Percentiles rank a stretch among this genome's conserved stretches.
phyloP scores from a whole-genome alignment of 2,888 invertebrate species.

The Protodeltote pygarga region DNA sequence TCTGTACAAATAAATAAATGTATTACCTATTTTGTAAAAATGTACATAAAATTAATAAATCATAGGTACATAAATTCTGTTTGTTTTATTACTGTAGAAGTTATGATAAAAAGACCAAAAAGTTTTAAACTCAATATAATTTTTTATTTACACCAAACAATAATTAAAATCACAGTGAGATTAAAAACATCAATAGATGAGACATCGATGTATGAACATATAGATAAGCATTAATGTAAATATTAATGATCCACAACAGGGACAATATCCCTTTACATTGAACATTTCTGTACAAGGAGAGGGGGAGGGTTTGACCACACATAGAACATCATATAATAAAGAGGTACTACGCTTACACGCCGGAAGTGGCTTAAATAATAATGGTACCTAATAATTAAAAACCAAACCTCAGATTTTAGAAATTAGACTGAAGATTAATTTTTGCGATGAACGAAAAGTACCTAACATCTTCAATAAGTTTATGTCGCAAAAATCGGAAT shows the following conservation, averaged over 20 bases:
- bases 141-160: conserved; percentile 81
- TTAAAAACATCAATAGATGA: conserved; percentile 70
- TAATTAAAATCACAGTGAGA: conserved; percentile 80
- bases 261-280: conserved; percentile 35
- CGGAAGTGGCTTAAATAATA: conserved; percentile 4
- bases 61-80: conserved; percentile 17
- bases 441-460: too few species aligned
- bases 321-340: conserved; percentile 24
- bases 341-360: conserved; percentile 17
- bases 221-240: conserved; percentile 46
- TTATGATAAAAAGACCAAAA: conserved; percentile 48
- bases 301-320: conserved; percentile 41
- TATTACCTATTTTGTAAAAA: conserved; percentile 42
- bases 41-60: conserved; percentile 43
- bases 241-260: conserved; percentile 36
- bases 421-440: too few species aligned
- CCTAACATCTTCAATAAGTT: too few species aligned
- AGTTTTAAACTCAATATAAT: conserved; percentile 70
- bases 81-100: conserved; percentile 36
- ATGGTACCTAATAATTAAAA: background rate
- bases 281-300: conserved; percentile 47
- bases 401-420: conserved; percentile 16
- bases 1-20: conserved; percentile 27
- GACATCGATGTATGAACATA: conserved; percentile 61
- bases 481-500: too few species aligned